Base-by-base conservation (phyloP, 2,797 vertebrate genomes). In the Phalloptychus januarius region DNA sequence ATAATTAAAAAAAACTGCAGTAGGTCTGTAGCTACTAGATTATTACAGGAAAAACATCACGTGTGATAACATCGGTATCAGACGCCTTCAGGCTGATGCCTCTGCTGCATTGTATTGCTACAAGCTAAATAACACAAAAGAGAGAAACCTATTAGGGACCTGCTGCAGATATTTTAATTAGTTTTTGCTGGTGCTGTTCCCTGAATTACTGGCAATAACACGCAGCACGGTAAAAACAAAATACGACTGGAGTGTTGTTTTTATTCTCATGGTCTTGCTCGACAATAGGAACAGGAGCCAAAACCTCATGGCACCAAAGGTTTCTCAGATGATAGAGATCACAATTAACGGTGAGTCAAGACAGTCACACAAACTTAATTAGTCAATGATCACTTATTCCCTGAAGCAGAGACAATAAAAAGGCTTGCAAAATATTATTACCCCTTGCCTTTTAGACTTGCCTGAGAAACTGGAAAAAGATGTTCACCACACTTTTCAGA, bases 271-370 rank as follows among this genome's bases (percentile, higher is more conserved):
- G 1, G 7, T n/a, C 11, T 69, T 85, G 79, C 76, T 77, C 10
- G 36, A 58, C 54, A 46, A 40, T 50, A 95, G 92, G 86, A 90
- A 87, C 86, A 92, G 85, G 72, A 88, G 83, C 74, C 93, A 84
- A 74, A 92, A 74, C 65, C 67, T 56, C 58, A 85, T 80, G 31
- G 2, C 7, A 0, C 87, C 91, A 80, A 93, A 78, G 45, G 94
- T 83, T 61, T 80, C 91, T 67, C 88, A 94, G 5, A 86, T 93
- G 52, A 84, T 93, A 67, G 90, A 93, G 76, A 84, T 95, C 52
- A 91, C 91, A 1, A 80, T 91, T 48, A 92, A 94, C 71, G 89
- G 93, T 94, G 67, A 92, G 88, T 85, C 31, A 84, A 83, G 31
- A 54, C 78, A 63, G 77, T n/a, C 11, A 31, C 23, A 67, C 11